These are phyloP conservation scores for Camponotus pennsylvanicus DNA, from an alignment of 1,140 invertebrate species.

Conservation along the genomic window DNA sequence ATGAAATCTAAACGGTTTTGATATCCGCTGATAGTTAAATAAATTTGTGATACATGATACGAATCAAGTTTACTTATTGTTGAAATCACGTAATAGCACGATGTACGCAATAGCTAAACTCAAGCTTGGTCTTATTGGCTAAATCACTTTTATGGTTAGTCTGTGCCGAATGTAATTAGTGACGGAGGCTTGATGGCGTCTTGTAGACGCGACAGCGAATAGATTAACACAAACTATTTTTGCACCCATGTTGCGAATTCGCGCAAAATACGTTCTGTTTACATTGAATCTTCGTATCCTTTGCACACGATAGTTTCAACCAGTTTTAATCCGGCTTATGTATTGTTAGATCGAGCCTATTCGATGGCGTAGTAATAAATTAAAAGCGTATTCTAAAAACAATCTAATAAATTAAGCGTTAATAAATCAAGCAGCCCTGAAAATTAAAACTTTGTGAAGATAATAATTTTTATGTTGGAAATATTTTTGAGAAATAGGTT, in stretches of 20 bases:
- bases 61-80: background rate
- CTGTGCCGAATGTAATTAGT: constrained; percentile 29
- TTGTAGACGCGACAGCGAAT: constrained; percentile 11
- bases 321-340: constrained; percentile 5
- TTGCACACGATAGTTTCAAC: constrained; percentile 32
- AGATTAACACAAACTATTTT: constrained; percentile 46
- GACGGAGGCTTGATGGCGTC: constrained; percentile 21
- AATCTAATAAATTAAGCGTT: background rate
- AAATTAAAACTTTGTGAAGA: background rate
- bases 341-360: constrained; percentile 54
- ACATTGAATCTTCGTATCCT: constrained; percentile 49
- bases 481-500: background rate
- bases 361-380: background rate
- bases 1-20: background rate
- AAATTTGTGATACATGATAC: background rate
- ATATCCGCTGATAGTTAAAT: background rate
- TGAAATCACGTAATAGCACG: background rate
- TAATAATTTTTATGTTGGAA: background rate
- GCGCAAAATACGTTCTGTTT: constrained; percentile 42
- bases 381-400: background rate
- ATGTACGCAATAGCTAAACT: background rate
- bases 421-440: background rate
- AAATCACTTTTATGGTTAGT: constrained; percentile 28
- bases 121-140: background rate
- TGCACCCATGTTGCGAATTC: constrained; percentile 26